Percentiles rank a stretch among this genome's conserved stretches.
Evolutionary conservation across 2,888 invertebrate genomes (phyloP).

Genomic region (Monochamus alternatus): DNA sequence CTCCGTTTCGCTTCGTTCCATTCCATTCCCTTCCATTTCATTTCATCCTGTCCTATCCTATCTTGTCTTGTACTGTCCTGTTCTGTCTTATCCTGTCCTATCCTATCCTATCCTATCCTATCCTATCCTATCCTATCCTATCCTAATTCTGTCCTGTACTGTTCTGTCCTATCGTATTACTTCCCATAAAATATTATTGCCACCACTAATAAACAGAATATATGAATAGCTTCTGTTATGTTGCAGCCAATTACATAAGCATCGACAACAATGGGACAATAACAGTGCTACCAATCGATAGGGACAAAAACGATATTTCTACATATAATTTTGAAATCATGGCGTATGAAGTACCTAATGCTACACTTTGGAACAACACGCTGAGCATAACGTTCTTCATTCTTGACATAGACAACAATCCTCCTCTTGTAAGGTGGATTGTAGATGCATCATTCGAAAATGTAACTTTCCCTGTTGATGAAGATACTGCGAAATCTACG

Average conservation of each 20-base stretch:
- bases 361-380: constrained; percentile 37
- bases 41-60: too few species aligned
- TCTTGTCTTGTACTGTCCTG: too few species aligned
- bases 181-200: neutral
- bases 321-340: constrained; percentile 60
- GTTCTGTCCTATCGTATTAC: too few species aligned
- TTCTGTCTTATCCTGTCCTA: too few species aligned
- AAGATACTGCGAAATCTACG: constrained; percentile 54
- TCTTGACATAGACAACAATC: constrained; percentile 79
- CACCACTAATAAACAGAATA: too few species aligned
- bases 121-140: too few species aligned
- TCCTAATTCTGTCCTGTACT: too few species aligned
- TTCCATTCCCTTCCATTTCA: too few species aligned
- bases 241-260: constrained; percentile 53
- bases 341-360: constrained; percentile 65
- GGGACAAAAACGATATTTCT: constrained; percentile 62
- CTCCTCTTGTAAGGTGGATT: constrained; percentile 67
- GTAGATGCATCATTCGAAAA: neutral
- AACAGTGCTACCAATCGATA: constrained; percentile 65
- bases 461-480: constrained; percentile 19
- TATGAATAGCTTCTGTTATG: neutral
- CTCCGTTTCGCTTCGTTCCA: too few species aligned
- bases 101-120: too few species aligned
- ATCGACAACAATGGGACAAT: constrained; percentile 62
- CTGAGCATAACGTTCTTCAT: constrained; percentile 67